Conservation (phyloP, 2,113 vertebrate species). For the Marcusenius ussheri region DNA sequence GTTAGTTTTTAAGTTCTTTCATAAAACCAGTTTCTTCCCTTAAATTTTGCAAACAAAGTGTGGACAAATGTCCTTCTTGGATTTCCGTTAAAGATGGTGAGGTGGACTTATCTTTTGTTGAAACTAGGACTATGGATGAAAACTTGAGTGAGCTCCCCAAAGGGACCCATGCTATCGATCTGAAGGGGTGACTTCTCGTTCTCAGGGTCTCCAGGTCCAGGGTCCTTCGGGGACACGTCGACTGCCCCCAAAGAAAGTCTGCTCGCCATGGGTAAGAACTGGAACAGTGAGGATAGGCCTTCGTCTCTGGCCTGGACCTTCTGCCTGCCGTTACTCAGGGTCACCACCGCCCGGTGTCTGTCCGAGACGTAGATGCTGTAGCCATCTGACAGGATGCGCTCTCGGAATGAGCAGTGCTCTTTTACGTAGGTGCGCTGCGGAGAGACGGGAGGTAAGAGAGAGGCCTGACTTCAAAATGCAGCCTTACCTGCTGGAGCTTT, state of each 20-base stretch:
- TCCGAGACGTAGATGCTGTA: conserved; percentile 78
- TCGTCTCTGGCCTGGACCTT: conserved; percentile 60
- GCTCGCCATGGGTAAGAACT: conserved; percentile 79
- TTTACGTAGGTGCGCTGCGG: conserved; percentile 65
- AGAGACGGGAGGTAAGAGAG: conserved; percentile 15
- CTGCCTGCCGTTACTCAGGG: conserved; percentile 69
- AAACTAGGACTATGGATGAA: conserved; percentile 79
- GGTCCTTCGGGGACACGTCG: conserved; percentile 30
- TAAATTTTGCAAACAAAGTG: not conserved
- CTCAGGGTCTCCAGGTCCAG: conserved; percentile 25
- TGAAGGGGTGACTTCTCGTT: conserved; percentile 24
- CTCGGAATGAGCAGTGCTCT: conserved; percentile 82
- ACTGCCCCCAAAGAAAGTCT: conserved; percentile 41
- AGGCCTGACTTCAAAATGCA: not conserved
- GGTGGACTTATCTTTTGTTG: conserved; percentile 64
- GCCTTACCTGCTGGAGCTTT: conserved; percentile 20
- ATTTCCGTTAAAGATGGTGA: not conserved
- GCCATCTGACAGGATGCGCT: conserved; percentile 72
- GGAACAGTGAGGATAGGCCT: conserved; percentile 63
- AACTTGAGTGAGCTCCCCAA: conserved; percentile 67
- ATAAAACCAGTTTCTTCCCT: not conserved
- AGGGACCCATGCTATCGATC: conserved; percentile 73
- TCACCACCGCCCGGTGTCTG: conserved; percentile 62
- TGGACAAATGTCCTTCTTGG: not conserved
- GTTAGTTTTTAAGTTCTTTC: not conserved